A percentile compares a stretch with the other conserved stretches of the same genome.
Evolutionary conservation across 2,113 vertebrate genomes (phyloP).

Genomic region (Asarcornis scutulata): DNA sequence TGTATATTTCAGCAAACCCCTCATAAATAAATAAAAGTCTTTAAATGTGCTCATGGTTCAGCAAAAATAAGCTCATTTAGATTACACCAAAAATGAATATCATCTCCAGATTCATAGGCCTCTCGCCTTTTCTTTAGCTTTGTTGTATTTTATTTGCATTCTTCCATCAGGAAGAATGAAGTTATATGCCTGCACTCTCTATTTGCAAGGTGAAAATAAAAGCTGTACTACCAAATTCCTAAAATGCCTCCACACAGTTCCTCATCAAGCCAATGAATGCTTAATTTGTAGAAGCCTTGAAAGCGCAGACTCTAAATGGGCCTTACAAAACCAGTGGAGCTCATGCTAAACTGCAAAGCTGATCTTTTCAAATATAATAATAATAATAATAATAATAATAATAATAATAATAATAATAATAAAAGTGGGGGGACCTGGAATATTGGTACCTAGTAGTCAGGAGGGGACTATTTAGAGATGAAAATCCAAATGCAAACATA

Average conservation of each 20-base stretch:
- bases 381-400: too few species aligned
- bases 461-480: neutral
- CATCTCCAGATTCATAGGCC: neutral
- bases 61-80: neutral
- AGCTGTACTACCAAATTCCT: neutral
- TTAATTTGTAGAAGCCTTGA: neutral
- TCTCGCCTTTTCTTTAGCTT: neutral
- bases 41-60: neutral
- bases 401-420: too few species aligned
- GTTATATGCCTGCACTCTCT: neutral
- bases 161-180: neutral
- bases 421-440: neutral
- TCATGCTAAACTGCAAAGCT: neutral
- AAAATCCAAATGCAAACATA: neutral
- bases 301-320: neutral
- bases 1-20: neutral
- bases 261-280: accelerated
- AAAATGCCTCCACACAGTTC: neutral
- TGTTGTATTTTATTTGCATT: neutral
- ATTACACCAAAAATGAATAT: neutral
- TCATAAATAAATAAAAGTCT: neutral
- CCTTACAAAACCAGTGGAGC: neutral
- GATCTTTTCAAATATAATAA: neutral
- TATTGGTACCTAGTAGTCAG: neutral
- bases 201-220: neutral